Base-by-base conservation (phyloP, 2,797 vertebrate genomes). In the Gallirallus australis region DNA sequence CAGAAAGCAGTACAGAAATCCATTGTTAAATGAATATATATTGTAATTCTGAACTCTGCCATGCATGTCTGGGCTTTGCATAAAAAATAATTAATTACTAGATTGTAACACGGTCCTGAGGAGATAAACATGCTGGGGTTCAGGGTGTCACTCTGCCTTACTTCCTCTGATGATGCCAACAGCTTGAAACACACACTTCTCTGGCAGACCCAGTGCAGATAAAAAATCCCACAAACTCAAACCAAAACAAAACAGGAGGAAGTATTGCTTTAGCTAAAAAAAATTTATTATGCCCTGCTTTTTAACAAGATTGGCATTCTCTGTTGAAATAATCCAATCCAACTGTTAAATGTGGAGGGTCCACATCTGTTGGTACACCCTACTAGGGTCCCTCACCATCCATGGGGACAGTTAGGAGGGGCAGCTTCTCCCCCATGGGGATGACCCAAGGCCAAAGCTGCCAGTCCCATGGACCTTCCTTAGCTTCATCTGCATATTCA, bases 1-100 rank as follows among this genome's bases (percentile, higher is more conserved):
- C 89, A 94, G 89, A 93, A 95, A 96, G 91, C 82, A 53, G 81
- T 0, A 42, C 30, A 87, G 71, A 92, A 94, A 93, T 35, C 71
- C 86, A 82, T 71, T 89, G 68, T 80, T 92, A 89, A 91, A 90
- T 59, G 75, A 94, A 90, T 89, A 65, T 71, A 82, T 42, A 82
- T 40, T 92, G 66, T 94, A 81, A 94, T 92, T 92, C 81, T 87
- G 71, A 78, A 87, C 75, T 92, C 94, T 81, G 86, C 37, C 93
- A 75, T 40, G 95, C 88, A 17, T 87, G 91, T 56, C 93, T 90
- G 83, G 83, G 81, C 53, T 93, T 87, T 80, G 83, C 88, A 87
- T 78, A 78, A 84, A 93, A 92, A 93, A 90, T 77, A 94, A 97
- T 96, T 94, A 93, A 94, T 91, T 81, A 86, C 35, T 24, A 72